Base-by-base conservation (phyloP, 1,140 invertebrate genomes). In the Saccostrea echinata region DNA sequence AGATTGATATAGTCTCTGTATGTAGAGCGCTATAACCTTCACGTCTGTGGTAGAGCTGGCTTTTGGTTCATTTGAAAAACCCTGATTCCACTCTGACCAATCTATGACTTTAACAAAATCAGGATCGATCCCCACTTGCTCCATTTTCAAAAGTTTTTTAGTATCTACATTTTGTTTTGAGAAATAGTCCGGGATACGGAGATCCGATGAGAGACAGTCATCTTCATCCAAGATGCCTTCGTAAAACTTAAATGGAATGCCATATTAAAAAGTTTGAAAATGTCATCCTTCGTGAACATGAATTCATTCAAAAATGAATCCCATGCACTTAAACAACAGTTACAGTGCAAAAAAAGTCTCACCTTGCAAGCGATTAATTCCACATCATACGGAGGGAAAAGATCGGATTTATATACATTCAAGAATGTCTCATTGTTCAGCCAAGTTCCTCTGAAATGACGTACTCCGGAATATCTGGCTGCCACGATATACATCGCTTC, bases 401-500 rank as follows among this genome's bases (percentile, higher is more conserved):
- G 13, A 30, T 76, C 68, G 1, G 30, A 16, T 30, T 16, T 18
- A 76, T 76, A 12, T 16, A n/a, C 71, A 53, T 86, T 86, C 3
- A 86, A 61, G 71, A 86, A 86, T 11, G 85, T 43, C 21, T 53
- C 30, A 24, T 86, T 52, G 53, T 51, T 30, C 9, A 86, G 85
- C 85, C 85, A 86, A 30, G 64, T 76, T 13, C 85, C 85, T 35
- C 85, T 71, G 43, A 86, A 86, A 30, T 27, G 68, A 12, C 24
- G 27, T 30, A 76, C 16, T 30, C 27, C 68, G 27, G 68, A 33
- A 33, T 30, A 13, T 30, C 68, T 76, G 24, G 68, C 68, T 12
- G 68, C 68, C 68, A 76, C 68, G 24, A 33, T 27, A 30, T 33
- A 30, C 11, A 76, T 13, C 11, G 27, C 12, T 11, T 27, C 68